phyloP scores from a whole-genome alignment of 2,888 invertebrate species.

The Lymantria monacha region DNA sequence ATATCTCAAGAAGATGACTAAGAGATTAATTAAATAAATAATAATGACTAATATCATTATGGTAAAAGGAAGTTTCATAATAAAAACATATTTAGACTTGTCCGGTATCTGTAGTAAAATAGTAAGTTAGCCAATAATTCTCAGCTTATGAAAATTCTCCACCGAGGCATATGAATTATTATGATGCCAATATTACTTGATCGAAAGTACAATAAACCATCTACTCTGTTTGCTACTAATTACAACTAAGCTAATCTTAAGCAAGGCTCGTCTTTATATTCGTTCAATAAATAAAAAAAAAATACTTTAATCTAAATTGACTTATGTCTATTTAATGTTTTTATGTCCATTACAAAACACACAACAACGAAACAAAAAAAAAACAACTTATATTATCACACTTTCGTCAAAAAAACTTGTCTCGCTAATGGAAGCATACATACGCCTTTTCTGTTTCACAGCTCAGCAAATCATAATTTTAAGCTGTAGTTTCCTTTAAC shows the following conservation, averaged over 20 bases:
- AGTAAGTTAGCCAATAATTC: neutral
- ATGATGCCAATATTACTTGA: slow-evolving; percentile 14
- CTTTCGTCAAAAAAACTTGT: slow-evolving; percentile 62
- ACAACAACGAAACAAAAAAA: slow-evolving; percentile 79
- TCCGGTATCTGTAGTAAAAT: too few relatives aligned
- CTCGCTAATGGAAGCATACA: slow-evolving; percentile 71
- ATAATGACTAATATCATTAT: too few relatives aligned
- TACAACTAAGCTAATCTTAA: slow-evolving; percentile 77
- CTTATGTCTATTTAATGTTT: slow-evolving; percentile 60
- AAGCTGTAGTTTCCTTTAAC: slow-evolving; percentile 64
- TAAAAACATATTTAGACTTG: too few relatives aligned
- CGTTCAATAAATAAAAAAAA: slow-evolving; percentile 72
- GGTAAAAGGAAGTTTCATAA: too few relatives aligned
- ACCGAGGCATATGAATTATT: neutral
- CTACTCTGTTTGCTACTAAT: slow-evolving; percentile 61
- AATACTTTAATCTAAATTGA: slow-evolving; percentile 55
- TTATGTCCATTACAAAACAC: slow-evolving; percentile 74
- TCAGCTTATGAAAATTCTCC: neutral
- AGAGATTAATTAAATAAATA: too few relatives aligned
- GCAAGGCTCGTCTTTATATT: slow-evolving; percentile 81
- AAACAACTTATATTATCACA: slow-evolving; percentile 79
- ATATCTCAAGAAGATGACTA: too few relatives aligned
- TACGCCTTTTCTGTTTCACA: slow-evolving; percentile 64
- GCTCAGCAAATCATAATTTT: slow-evolving; percentile 68
- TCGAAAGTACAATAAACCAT: slow-evolving; percentile 46